Conservation (phyloP, 1,140 invertebrate genomes). For the Anagrus nilaparvatae region DNA sequence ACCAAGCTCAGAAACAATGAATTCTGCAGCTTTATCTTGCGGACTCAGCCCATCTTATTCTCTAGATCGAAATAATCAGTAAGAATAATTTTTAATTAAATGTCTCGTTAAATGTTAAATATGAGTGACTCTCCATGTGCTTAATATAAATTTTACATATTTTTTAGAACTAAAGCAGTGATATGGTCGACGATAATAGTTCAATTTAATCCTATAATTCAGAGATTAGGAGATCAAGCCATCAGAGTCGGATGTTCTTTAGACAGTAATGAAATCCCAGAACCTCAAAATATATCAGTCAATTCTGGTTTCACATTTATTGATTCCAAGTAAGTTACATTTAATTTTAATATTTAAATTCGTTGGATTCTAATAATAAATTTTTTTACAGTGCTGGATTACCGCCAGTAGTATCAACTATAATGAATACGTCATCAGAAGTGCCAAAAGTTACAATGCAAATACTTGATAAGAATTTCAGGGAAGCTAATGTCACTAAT, state of each 20-base stretch:
- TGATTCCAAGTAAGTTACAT: conserved; percentile 32
- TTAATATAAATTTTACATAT: too few species aligned
- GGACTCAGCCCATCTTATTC: conserved; percentile 33
- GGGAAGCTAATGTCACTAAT: conserved; percentile 30
- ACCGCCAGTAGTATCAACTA: conserved; percentile 27
- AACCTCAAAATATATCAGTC: conserved; percentile 35
- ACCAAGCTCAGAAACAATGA: conserved; percentile 20
- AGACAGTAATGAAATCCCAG: conserved; percentile 25
- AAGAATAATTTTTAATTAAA: conserved; percentile 4
- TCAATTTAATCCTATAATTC: conserved; percentile 51
- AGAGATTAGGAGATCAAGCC: conserved; percentile 47
- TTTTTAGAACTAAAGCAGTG: conserved; percentile 28
- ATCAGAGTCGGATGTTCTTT: conserved; percentile 45
- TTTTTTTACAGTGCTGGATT: conserved; percentile 28
- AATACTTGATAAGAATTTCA: conserved; percentile 26
- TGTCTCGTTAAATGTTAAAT: too few species aligned
- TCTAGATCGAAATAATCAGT: conserved; percentile 28
- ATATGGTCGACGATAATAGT: conserved; percentile 46
- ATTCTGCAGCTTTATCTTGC: conserved; percentile 15
- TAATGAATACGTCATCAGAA: conserved; percentile 29
- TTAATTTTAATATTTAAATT: too few species aligned
- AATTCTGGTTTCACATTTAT: conserved; percentile 32
- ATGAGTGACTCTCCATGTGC: too few species aligned
- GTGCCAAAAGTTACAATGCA: conserved; percentile 28
- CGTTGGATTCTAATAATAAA: too few species aligned